Evolutionary conservation across 1,140 invertebrate species (phyloP), one percentile per base, ranked within the genome.

Genomic region (Drosophila navojoa): DNA sequence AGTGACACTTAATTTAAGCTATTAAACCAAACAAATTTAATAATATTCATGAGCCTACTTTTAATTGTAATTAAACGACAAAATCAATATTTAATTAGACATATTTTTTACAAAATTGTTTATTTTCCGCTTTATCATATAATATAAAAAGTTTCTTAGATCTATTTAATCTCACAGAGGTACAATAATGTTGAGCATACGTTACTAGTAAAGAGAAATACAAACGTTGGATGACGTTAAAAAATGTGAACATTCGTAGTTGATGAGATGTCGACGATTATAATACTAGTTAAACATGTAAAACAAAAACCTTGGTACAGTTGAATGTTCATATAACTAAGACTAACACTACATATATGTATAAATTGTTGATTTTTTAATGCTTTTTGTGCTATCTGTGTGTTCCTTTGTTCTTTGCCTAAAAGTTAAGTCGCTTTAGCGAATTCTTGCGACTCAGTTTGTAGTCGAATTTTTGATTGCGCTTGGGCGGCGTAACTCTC

Each of bases 131-230:
- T 11, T 35, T 9, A 35, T 35, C 44, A 19, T 38, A 40, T 50
- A 53, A 35, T 57, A 66, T 82, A 76, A 78, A 78, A 75, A 67
- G 61, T 80, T 63, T 53, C 69, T 82, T 79, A 79, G 19, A 19
- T 54, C 52, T 77, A 66, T 64, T 90, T 87, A 87, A 87, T 87
- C 85, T 87, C 84, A 73, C 60, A 70, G 76, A 86, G 82, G 82
- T 82, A 86, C 76, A 81, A 74, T 59, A 75, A 71, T 75, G 60
- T 71, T 75, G 60, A 71, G 72, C 35, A 71, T 72, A 75, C 59
- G 53, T 45, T 63, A 72, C 58, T 63, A 9, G 25, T 59, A 42
- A 22, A 32, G 35, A 40, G 66, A 69, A 59, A 19, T 52, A 52
- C 49, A 52, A 15, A 40, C 57, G 25, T 19, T 49, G 35, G n/a